Evolutionary conservation across 2,797 vertebrate species (phyloP), one percentile per base, ranked within the genome.

Genomic region (Spatula versicolor): DNA sequence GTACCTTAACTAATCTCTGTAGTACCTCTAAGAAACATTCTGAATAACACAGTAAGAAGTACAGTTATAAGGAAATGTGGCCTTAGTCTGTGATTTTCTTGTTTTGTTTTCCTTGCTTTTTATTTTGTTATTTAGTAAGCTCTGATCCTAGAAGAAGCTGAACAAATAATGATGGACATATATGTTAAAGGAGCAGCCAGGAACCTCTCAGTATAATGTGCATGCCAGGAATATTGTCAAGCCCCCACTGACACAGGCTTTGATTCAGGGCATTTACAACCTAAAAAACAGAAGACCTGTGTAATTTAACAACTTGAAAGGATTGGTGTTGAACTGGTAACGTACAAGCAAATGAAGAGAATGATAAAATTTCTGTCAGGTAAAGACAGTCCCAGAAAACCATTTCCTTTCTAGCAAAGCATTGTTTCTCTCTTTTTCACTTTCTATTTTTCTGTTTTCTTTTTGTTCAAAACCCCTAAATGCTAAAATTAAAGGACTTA

Each of bases 181-280:
- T 59, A 84, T 76, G 67, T 67, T 94, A 92, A 86, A 93, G 46
- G 50, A 96, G 63, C 77, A 79, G 17, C 31, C 77, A 69, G 80
- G 90, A 90, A 81, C 14, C 18, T 81, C 72, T 87, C 79, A 83
- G 23, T 89, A 37, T 77, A 92, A 77, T 50, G 26, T 78, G 21
- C 73, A 68, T 87, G n/a, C 66, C 41, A 93, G 58, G 56, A 72
- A 78, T 90, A 95, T 83, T 92, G 83, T 88, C 58, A 88, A 68
- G 48, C 20, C 13, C 23, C 15, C 37, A 35, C 18, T 94, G 83
- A 91, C n/a, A 69, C 23, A 50, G 63, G 11, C 74, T 92, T 91
- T 90, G 85, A 67, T 88, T 90, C 79, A 86, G 54, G 58, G 28
- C 33, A 66, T 88, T 92, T 92, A 54, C 73, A 92, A 82, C 58